A percentile compares a stretch with the other conserved stretches of the same genome.
These are phyloP conservation scores for Trachymyrmex septentrionalis DNA, from an alignment of 1,140 invertebrate genomes.

Conservation along the genomic window DNA sequence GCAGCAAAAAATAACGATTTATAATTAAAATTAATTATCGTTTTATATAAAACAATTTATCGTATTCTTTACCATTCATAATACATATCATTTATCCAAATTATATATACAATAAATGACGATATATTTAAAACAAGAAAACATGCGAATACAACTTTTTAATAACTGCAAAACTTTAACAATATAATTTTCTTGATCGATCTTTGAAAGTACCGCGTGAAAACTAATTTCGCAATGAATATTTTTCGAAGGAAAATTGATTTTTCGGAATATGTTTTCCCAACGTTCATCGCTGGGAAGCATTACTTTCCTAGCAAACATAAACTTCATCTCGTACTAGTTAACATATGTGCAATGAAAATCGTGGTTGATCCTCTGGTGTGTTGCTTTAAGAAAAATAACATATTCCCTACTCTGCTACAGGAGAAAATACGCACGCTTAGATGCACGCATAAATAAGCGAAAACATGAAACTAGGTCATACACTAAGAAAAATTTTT, in stretches of 20 bases:
- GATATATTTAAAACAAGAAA: not conserved
- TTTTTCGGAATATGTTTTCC: constrained; percentile 26
- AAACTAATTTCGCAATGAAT: constrained; percentile 26
- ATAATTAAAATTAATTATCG: not conserved
- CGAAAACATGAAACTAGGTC: not conserved
- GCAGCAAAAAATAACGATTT: not conserved
- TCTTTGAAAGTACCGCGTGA: not conserved
- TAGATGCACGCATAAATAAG: not conserved
- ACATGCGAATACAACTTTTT: not conserved
- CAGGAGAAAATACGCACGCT: not conserved
- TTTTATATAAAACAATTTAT: not conserved
- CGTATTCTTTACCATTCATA: not conserved
- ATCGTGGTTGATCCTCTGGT: constrained; percentile 32
- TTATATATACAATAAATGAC: not conserved
- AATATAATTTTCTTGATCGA: constrained; percentile 2
- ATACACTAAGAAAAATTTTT: not conserved
- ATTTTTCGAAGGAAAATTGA: constrained; percentile 29
- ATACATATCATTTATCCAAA: not conserved
- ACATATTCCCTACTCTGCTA: constrained; percentile 16
- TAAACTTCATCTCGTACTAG: constrained; percentile 37
- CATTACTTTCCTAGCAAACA: constrained; percentile 36
- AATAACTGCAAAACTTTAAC: not conserved
- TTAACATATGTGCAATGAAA: constrained; percentile 42
- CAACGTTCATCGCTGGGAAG: not conserved
- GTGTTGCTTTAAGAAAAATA: constrained; percentile 50